Conservation (phyloP, 2,888 invertebrate genomes). For the Chrysolina oricalcia region DNA sequence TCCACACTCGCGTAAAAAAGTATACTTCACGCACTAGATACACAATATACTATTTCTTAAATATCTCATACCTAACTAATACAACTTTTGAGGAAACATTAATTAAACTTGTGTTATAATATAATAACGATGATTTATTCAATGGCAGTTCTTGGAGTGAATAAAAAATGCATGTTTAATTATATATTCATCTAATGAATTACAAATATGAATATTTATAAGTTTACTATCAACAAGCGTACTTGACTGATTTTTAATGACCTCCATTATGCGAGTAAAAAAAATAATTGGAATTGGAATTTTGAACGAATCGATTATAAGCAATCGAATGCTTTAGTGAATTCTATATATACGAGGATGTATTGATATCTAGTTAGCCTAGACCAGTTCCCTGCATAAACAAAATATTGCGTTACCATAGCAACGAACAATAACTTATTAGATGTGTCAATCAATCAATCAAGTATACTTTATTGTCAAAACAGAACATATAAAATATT, state of each 20-base stretch:
- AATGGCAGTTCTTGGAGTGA: neutral
- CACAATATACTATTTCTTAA: no score
- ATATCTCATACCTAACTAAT: no score
- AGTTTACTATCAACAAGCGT: constrained; percentile 14
- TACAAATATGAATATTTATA: constrained; percentile 24
- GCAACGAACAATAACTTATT: no score
- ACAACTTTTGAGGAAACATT: neutral
- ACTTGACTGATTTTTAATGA: constrained; percentile 19
- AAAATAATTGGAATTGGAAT: neutral
- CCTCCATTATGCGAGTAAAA: neutral
- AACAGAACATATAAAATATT: no score
- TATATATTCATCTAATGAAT: constrained; percentile 16
- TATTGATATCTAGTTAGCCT: no score
- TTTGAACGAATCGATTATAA: neutral
- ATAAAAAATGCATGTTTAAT: constrained; percentile 15
- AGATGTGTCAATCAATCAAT: no score
- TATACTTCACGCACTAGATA: no score
- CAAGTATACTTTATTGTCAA: no score
- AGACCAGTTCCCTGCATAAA: no score
- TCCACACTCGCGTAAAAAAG: no score
- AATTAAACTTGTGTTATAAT: neutral
- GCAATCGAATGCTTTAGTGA: neutral
- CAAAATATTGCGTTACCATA: no score
- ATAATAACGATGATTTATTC: neutral
- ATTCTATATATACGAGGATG: no score